Evolutionary conservation across 2,888 invertebrate species (phyloP).

Genomic region (Tortrix viridana): DNA sequence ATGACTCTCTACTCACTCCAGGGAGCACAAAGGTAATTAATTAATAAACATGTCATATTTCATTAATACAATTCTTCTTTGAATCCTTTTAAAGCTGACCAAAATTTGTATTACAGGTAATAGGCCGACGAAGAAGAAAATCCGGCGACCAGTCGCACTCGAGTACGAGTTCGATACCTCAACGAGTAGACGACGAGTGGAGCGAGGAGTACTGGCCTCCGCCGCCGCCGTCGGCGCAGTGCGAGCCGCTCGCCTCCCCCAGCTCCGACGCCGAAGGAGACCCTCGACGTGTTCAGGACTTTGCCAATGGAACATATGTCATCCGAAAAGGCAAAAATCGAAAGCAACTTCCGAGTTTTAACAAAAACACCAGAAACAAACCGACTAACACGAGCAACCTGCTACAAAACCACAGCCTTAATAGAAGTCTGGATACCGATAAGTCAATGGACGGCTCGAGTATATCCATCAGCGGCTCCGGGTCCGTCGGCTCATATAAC

Average conservation of each 20-base stretch:
- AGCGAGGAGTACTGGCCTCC: conserved; percentile 89
- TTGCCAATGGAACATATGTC: conserved; percentile 89
- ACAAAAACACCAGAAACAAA: conserved; percentile 80
- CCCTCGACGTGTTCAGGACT: conserved; percentile 63
- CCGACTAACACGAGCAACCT: conserved; percentile 62
- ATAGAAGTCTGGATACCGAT: conserved; percentile 76
- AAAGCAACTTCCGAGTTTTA: conserved; percentile 85
- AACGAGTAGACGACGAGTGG: conserved; percentile 85
- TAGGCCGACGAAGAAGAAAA: conserved; percentile 82
- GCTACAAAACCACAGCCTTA: conserved; percentile 75
- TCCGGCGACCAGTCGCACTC: conserved; percentile 85
- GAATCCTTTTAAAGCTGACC: too few relatives aligned
- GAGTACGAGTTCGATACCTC: conserved; percentile 89
- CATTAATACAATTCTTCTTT: too few relatives aligned
- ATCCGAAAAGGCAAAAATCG: conserved; percentile 90
- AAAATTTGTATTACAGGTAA: conserved; percentile 72
- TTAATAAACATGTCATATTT: neutral
- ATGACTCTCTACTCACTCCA: conserved; percentile 87
- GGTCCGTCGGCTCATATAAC: conserved; percentile 84
- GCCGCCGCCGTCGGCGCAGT: conserved; percentile 86
- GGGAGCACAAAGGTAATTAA: conserved; percentile 86
- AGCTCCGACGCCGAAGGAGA: conserved; percentile 85
- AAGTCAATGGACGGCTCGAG: conserved; percentile 79
- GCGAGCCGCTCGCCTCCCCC: conserved; percentile 87
- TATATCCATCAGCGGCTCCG: conserved; percentile 79